Evolutionary conservation across 2,113 vertebrate species (phyloP).

Genomic region (Perca schrenkii): DNA sequence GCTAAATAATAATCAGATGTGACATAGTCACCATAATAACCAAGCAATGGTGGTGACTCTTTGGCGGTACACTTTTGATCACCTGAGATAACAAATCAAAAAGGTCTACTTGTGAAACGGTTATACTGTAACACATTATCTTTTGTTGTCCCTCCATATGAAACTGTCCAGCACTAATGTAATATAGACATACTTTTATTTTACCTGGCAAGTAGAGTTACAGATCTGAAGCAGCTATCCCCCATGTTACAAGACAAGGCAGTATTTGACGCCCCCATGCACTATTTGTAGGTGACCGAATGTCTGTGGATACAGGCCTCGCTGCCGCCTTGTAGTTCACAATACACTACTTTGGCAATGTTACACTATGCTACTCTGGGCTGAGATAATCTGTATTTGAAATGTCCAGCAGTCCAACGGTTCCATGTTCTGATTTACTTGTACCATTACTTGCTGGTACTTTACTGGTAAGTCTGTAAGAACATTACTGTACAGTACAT

Average conservation of each 20-base stretch:
- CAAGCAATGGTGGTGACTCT: too few relatives aligned
- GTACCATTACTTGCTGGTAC: too few relatives aligned
- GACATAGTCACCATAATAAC: too few relatives aligned
- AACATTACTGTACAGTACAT: not conserved
- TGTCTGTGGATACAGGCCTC: conserved; percentile 11
- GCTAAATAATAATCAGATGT: conserved; percentile 7
- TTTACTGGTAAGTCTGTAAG: not conserved
- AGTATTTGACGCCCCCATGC: not conserved
- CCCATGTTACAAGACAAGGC: not conserved
- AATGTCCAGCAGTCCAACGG: too few relatives aligned
- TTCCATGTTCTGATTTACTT: too few relatives aligned
- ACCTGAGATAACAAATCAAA: not conserved
- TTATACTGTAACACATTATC: not conserved
- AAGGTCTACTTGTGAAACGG: not conserved
- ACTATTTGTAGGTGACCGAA: not conserved
- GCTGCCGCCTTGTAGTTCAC: not conserved
- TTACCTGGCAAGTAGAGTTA: not conserved
- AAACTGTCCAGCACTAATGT: not conserved
- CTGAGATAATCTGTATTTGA: too few relatives aligned
- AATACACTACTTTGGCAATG: too few relatives aligned
- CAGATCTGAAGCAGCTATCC: not conserved
- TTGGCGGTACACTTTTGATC: too few relatives aligned
- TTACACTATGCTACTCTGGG: too few relatives aligned
- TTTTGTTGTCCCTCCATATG: not conserved
- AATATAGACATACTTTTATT: conserved; percentile 5